Base-by-base conservation (phyloP, 2,797 vertebrate species). In the Gambelia wislizenii region DNA sequence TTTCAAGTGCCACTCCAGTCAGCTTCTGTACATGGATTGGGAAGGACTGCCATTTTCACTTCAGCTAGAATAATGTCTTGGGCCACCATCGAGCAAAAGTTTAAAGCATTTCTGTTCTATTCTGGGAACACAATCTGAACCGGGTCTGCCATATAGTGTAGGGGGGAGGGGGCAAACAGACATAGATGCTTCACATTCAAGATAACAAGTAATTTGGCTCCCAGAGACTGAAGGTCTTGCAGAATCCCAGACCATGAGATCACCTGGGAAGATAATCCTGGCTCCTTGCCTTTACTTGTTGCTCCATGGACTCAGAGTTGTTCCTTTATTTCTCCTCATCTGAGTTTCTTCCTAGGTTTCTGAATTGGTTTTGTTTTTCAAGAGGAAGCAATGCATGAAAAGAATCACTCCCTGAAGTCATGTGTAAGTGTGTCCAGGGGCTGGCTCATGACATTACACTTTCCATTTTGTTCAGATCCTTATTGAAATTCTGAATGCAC, bases 401-500 rank as follows among this genome's bases (percentile, higher is more conserved):
- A 10, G 27, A 85, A 8, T 61, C 42, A 47, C 44, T 33, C 64
- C 64, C 64, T 13, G 13, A 33, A 67, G 2, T 0, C 1, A 27
- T 3, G 49, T 54, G 76, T 25, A 39, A 14, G 16, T 8, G 14
- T 10, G 61, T 9, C 14, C 44, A 49, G 2, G 18, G 12, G 25
- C n/a, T 74, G 52, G 52, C 9, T 20, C 44, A 47, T 20, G 25
- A 52, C 83, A 47, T 79, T 16, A 33, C 69, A 4, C 33, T 75
- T 82, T 52, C 13, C 72, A 42, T 52, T 80, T 13, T 76, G 77
- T 70, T 75, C 54, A 75, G 75, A 36, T 14, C 76, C 77, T 82
- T 78, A 67, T 83, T 87, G 36, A 85, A 82, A 95, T 95, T 96
- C 90, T 93, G 88, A 78, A 83, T 72, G 89, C 85, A 47, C 69